A percentile compares a stretch with the other conserved stretches of the same genome.
Evolutionary conservation across 2,888 invertebrate genomes (phyloP).

Genomic region (Diarsia rubi): DNA sequence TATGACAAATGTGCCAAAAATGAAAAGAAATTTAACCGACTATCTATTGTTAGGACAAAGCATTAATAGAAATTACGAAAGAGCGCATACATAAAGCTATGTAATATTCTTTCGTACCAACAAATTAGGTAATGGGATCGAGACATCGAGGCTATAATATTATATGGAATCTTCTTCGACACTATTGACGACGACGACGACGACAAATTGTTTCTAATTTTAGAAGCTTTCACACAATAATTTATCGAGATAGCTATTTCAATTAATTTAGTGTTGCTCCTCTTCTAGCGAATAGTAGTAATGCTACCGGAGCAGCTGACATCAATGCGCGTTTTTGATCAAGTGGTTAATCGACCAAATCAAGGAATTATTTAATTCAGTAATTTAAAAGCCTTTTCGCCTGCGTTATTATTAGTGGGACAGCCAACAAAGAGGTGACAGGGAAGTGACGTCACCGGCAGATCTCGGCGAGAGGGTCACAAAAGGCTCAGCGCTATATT

Average conservation of each 20-base stretch:
- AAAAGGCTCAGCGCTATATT: constrained; percentile 60
- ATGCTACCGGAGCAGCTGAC: neutral
- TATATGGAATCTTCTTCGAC: constrained; percentile 1
- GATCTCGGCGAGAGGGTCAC: constrained; percentile 45
- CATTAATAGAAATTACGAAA: neutral
- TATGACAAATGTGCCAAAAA: constrained; percentile 1
- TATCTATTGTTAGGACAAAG: neutral
- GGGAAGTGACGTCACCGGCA: constrained; percentile 54
- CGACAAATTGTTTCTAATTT: neutral
- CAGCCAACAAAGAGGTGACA: constrained; percentile 50
- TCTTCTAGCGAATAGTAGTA: neutral
- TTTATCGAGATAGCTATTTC: neutral
- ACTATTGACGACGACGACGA: neutral
- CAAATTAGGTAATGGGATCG: neutral
- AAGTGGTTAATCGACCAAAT: constrained; percentile 8
- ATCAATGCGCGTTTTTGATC: neutral
- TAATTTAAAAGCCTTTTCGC: constrained; percentile 5
- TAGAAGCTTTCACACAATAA: neutral
- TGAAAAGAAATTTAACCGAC: neutral
- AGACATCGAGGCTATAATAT: neutral
- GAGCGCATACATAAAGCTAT: neutral
- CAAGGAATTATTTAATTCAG: constrained; percentile 21
- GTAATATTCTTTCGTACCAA: too few species aligned
- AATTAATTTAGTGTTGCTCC: neutral
- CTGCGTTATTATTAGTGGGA: constrained; percentile 26